Conservation (phyloP, 2,797 vertebrate genomes). For the Avahi laniger region DNA sequence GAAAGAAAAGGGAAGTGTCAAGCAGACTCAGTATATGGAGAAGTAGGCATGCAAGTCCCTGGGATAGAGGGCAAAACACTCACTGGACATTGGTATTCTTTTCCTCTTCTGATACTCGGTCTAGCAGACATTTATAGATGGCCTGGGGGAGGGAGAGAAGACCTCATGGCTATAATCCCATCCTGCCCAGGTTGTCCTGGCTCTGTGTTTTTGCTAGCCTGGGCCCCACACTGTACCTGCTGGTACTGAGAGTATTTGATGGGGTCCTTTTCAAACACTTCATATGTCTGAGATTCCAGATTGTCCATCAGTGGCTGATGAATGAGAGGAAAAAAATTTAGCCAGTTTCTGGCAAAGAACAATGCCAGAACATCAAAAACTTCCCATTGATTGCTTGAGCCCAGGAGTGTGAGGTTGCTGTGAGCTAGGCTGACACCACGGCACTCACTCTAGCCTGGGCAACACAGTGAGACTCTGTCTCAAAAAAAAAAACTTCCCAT, state of each 20-base stretch:
- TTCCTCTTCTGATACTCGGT: conserved; percentile 93
- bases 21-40: background rate
- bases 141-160: conserved; percentile 84
- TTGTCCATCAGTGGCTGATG: conserved; percentile 95
- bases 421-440: no score
- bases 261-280: conserved; percentile 97
- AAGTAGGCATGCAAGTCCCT: background rate
- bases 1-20: background rate
- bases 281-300: conserved; percentile 96
- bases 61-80: conserved; percentile 75
- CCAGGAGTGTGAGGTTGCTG: no score
- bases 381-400: no score
- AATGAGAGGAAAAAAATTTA: background rate
- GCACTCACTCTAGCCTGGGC: no score
- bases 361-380: background rate
- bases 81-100: conserved; percentile 93
- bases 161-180: background rate
- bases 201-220: background rate
- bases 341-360: background rate
- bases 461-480: no score
- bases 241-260: conserved; percentile 97
- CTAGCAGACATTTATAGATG: conserved; percentile 94
- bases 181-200: background rate
- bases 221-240: conserved; percentile 86
- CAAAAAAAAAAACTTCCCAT: conserved; percentile 19